Evolutionary conservation across 2,113 vertebrate genomes (phyloP), one percentile per base, ranked within the genome.

Genomic region (Trogon melanurus): DNA sequence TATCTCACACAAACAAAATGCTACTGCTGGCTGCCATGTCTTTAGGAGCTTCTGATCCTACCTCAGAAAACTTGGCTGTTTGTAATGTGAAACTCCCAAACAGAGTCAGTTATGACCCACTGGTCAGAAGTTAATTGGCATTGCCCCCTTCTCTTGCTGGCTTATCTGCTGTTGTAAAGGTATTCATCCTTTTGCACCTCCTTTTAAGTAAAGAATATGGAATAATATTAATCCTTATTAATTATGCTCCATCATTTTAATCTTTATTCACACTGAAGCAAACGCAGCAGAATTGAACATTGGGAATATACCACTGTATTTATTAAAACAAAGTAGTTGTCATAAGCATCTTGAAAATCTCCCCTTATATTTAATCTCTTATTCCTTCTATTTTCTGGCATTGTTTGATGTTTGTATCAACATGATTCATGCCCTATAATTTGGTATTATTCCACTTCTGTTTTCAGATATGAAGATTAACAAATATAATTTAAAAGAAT

Each of bases 71-170:
- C 69, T 19, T 27, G 34, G 72, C 45, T 95, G 88, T 87, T 91
- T 93, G 92, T 69, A 95, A 95, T 91, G 76, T 48, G 32, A 87
- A 94, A 81, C 67, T 93, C 82, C 32, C 91, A 84, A 95, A 94
- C 78, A 30, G 25, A 89, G 91, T 81, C 66, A 85, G 79, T 97
- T 96, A 88, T 96, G 87, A 94, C 79, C 88, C 95, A 76, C 10
- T 92, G 80, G 74, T 96, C 93, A 95, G 71, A 85, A 95, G 93
- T 95, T 97, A 97, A 97, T 95, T 97, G 82, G 36, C 88, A 96
- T 96, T 95, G 74, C 85, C 56, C 88, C 79, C 65, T 89, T 84
- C 62, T 74, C 74, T 92, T 95, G 75, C 78, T 93, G 95, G 89
- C 75, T 95, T 94, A 97, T 88, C 71, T 96, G 80, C 90, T 84